Base-by-base conservation (phyloP, 37 sponge, comb jelly and placozoan genomes). In the Geodia barretti region DNA sequence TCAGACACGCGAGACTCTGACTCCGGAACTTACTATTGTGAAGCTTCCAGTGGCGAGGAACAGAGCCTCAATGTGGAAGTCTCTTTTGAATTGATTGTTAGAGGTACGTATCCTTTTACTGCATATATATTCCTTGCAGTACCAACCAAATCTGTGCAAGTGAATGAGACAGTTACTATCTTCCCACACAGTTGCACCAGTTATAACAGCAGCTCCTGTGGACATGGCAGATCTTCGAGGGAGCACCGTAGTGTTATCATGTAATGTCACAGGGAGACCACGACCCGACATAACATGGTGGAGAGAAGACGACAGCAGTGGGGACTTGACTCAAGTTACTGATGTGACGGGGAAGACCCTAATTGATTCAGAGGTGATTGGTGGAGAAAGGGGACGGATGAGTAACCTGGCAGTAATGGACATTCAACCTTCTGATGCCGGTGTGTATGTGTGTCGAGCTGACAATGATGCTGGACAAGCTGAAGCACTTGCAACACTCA, bases 201-300 rank as follows among this genome's bases (percentile, higher is more conserved):
- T 54, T 23, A 36, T 89, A 19, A 35, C 40, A 17, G 39, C 31
- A 28, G n/a, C 79, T 42, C 84, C 84, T 2, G 60, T 24, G 24
- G 39, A 75, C 39, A 26, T 70, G 21, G 75, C 68, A 40, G 79
- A 73, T 26, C 43, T 60, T 33, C 58, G 73, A 39, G 32, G 62
- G 20, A 36, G 66, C 40, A 17, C 41, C 20, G 78, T 68, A 58
- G 67, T 43, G 30, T 70, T 91, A 34, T 39, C 37, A 38, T 90
- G 91, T 62, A 54, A 39, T 60, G 82, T 74, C 21, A 71, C 77
- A 38, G 91, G 74, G 7, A 39, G 62, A 31, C 91, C 91, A 31
- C 69, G 59, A 24, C 91, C 91, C 14, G 3, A 38, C 59, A 79
- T 91, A 79, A 79, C 79, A 19, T 91, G 91, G 91, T 76, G 42